Percentiles rank a stretch among this genome's conserved stretches.
Conservation (phyloP, 23 tunicate genomes). For the Styela clava region DNA sequence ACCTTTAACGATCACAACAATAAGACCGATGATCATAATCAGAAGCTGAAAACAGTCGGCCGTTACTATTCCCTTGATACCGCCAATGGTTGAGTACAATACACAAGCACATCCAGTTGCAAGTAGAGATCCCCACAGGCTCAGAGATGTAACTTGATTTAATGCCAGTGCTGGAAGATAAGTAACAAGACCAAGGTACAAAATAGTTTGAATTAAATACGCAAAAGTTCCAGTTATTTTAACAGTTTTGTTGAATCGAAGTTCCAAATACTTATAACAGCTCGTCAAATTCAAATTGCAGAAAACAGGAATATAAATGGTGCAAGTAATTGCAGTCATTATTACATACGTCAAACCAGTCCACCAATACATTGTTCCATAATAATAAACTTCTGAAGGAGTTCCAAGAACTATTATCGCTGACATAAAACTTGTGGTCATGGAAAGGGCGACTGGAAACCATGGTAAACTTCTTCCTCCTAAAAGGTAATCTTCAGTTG, state of each 20-base stretch:
- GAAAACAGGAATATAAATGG: slow-evolving; percentile 24
- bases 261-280: slow-evolving; percentile 22
- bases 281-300: slow-evolving; percentile 17
- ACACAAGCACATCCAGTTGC: slow-evolving; percentile 32
- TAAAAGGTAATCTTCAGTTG: slow-evolving; percentile 31
- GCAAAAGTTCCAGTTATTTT: neutral
- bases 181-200: slow-evolving; percentile 19
- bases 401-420: slow-evolving; percentile 39
- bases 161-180: slow-evolving; percentile 32
- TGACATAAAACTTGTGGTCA: slow-evolving; percentile 31
- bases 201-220: slow-evolving; percentile 13
- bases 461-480: slow-evolving; percentile 29
- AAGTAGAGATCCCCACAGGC: slow-evolving; percentile 24
- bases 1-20: slow-evolving; percentile 8
- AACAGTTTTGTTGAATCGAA: slow-evolving; percentile 26
- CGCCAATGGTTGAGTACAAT: slow-evolving; percentile 26
- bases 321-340: slow-evolving; percentile 4
- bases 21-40: slow-evolving; percentile 21
- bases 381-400: slow-evolving; percentile 35
- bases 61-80: slow-evolving; percentile 14
- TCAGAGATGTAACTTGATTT: slow-evolving; percentile 23
- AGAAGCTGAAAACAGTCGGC: slow-evolving; percentile 31
- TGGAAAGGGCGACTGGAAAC: slow-evolving; percentile 32
- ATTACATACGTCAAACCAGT: slow-evolving; percentile 18
- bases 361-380: slow-evolving; percentile 40